phyloP scores from a whole-genome alignment of 2,888 invertebrate genomes.

The Pristionchus mayeri region DNA sequence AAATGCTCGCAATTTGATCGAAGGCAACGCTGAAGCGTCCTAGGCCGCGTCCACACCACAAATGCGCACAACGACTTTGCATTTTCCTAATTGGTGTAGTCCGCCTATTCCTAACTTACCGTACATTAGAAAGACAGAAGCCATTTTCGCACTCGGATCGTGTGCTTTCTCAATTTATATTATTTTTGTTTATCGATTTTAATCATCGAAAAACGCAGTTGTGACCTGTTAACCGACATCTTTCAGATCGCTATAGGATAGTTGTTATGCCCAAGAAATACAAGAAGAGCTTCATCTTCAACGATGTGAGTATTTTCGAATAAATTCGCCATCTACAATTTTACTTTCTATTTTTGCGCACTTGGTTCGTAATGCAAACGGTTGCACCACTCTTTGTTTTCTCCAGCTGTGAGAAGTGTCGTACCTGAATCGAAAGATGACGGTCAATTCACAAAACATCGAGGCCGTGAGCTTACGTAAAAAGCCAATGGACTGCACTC shows the following conservation, averaged over 20 bases:
- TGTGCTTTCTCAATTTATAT: not conserved
- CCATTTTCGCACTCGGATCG: not conserved
- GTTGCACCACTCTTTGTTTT: conserved; percentile 40
- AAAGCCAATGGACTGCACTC: not conserved
- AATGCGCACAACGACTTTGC: no score
- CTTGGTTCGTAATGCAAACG: conserved; percentile 24
- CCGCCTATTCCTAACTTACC: no score
- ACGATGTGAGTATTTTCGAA: conserved; percentile 13
- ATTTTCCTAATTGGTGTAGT: no score
- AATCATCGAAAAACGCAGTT: not conserved
- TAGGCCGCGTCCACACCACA: no score
- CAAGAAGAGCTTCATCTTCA: not conserved
- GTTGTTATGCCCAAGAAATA: not conserved
- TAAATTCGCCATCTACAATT: not conserved
- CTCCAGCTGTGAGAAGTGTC: conserved; percentile 42
- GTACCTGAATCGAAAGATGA: conserved; percentile 47
- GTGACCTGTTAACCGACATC: not conserved
- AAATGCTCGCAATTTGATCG: conserved; percentile 18
- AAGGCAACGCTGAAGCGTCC: not conserved
- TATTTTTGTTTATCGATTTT: not conserved
- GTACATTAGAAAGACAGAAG: no score
- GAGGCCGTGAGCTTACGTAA: conserved; percentile 42
- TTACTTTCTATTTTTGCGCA: not conserved
- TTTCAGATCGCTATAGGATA: not conserved
- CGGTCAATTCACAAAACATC: conserved; percentile 20